A percentile compares a stretch with the other conserved stretches of the same genome.
Conservation (phyloP, 2,113 vertebrate species). For the Picathartes gymnocephalus region DNA sequence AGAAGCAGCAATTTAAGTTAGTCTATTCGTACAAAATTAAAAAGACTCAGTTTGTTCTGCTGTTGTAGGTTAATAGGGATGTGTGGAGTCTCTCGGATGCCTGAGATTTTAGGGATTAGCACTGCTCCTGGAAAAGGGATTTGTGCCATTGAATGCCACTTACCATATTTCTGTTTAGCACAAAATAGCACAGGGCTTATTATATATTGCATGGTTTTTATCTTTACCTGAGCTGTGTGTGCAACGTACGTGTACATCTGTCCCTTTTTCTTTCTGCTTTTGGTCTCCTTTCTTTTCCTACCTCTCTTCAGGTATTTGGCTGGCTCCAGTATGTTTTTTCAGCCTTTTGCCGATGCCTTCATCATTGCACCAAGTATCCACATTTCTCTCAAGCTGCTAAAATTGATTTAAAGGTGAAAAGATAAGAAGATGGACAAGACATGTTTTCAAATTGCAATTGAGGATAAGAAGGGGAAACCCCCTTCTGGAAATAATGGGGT, state of each 20-base stretch:
- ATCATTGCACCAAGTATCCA: neutral
- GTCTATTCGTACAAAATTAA: neutral
- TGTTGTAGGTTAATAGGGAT: neutral
- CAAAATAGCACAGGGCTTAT: neutral
- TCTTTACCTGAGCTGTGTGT: neutral
- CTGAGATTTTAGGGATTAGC: neutral
- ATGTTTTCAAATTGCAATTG: neutral
- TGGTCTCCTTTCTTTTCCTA: neutral
- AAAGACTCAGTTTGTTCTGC: neutral
- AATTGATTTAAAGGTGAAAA: constrained; percentile 5
- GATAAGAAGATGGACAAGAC: neutral
- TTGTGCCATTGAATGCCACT: neutral
- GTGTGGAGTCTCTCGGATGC: neutral
- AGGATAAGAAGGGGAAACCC: neutral
- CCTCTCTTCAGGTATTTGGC: neutral
- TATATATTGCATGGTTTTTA: neutral
- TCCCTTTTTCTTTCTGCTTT: neutral
- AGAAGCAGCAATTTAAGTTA: constrained; percentile 6
- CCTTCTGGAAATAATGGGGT: neutral
- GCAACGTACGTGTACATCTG: neutral
- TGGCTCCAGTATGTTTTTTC: neutral
- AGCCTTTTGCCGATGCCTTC: neutral
- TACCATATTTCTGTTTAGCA: neutral
- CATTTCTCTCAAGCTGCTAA: neutral
- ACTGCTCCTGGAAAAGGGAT: neutral